Percentiles rank a stretch among this genome's conserved stretches.
Evolutionary conservation across 2,888 invertebrate species (phyloP).

Genomic region (Xestia ashworthii): DNA sequence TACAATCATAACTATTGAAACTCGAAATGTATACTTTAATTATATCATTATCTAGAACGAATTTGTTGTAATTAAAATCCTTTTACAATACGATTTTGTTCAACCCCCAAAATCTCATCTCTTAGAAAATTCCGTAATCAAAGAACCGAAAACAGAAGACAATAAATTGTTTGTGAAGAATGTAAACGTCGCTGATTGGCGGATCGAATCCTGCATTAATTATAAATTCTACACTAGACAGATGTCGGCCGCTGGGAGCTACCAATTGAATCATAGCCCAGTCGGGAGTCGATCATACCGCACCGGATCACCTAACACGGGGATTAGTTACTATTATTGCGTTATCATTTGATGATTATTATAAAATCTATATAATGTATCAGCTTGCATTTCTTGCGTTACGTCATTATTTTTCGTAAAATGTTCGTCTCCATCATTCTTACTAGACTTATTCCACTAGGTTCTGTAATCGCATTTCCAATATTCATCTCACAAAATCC

Average conservation of each 20-base stretch:
- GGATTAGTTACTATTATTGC: constrained; percentile 12
- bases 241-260: constrained; percentile 50
- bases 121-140: constrained; percentile 21
- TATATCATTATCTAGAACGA: not conserved
- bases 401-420: too few species aligned
- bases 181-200: constrained; percentile 60
- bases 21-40: not conserved
- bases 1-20: not conserved
- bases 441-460: not conserved
- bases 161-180: constrained; percentile 60
- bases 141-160: constrained; percentile 39
- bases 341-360: constrained; percentile 6
- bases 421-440: not conserved
- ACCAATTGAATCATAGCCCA: constrained; percentile 73
- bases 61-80: not conserved
- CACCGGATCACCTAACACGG: constrained; percentile 6
- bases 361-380: not conserved
- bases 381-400: too few species aligned
- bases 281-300: constrained; percentile 44
- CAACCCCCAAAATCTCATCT: constrained; percentile 4
- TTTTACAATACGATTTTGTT: not conserved
- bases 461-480: not conserved
- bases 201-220: constrained; percentile 54
- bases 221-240: constrained; percentile 60
- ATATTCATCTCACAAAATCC: not conserved